These are phyloP conservation scores for Lophius piscatorius DNA, from an alignment of 2,113 vertebrate genomes.

Conservation along the genomic window DNA sequence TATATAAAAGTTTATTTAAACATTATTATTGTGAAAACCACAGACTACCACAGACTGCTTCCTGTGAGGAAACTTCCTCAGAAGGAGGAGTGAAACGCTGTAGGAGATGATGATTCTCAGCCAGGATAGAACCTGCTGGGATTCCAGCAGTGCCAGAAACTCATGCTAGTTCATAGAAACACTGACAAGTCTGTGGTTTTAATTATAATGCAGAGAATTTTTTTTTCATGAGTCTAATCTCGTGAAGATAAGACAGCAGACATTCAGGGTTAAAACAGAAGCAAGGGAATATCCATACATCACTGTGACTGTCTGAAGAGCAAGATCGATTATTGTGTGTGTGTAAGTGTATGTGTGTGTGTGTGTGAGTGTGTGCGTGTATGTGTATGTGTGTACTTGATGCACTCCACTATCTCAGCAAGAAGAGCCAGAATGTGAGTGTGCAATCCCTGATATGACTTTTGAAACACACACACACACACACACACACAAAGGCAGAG, in stretches of 20 bases:
- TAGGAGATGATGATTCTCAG: constrained; percentile 16
- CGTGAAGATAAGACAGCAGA: constrained; percentile 38
- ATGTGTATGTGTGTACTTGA: constrained; percentile 41
- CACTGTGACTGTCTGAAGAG: constrained; percentile 64
- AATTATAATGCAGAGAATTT: constrained; percentile 20
- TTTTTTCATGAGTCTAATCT: constrained; percentile 27
- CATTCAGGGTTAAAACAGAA: constrained; percentile 66
- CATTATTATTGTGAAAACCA: too few relatives aligned
- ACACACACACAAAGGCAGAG: constrained; percentile 8
- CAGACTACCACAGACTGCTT: too few relatives aligned
- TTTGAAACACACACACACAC: constrained; percentile 32
- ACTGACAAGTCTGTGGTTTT: constrained; percentile 5
- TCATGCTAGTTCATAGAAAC: neutral
- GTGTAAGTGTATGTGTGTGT: too few relatives aligned
- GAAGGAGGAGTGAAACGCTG: too few relatives aligned
- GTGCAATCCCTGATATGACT: constrained; percentile 50
- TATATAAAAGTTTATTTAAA: too few relatives aligned
- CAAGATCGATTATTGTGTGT: constrained; percentile 67
- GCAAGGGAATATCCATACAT: constrained; percentile 64
- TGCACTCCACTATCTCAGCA: constrained; percentile 51
- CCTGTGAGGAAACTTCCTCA: too few relatives aligned
- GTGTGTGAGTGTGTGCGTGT: constrained; percentile 23
- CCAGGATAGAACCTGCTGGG: constrained; percentile 23
- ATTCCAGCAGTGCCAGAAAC: neutral
- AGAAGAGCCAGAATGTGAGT: constrained; percentile 52